Conservation (phyloP, 1,140 invertebrate genomes). For the Macrobrachium nipponense region DNA sequence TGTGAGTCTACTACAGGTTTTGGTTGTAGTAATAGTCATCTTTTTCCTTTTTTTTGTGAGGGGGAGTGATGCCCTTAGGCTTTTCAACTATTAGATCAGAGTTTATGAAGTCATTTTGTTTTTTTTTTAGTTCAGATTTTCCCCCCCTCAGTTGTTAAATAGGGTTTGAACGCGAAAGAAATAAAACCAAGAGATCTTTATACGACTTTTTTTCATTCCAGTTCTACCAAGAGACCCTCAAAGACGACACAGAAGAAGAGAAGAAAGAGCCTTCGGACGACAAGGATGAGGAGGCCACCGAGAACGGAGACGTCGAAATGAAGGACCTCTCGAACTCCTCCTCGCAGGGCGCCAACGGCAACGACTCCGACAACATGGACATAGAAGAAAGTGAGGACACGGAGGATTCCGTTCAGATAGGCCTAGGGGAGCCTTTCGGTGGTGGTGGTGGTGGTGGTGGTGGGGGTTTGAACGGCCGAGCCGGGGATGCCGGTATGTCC, state of each 20-base stretch:
- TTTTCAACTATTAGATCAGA: too few species aligned
- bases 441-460: slow-evolving; percentile 1
- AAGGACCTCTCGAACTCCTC: background rate
- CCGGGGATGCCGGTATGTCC: background rate
- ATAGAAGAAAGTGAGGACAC: slow-evolving; percentile 36
- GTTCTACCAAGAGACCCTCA: slow-evolving; percentile 45
- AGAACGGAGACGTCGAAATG: background rate
- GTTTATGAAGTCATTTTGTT: too few species aligned
- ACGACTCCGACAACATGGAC: slow-evolving; percentile 10
- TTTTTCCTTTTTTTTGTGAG: background rate
- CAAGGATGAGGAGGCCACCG: background rate
- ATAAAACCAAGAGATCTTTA: too few species aligned
- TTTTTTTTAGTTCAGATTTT: too few species aligned
- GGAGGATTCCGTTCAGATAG: background rate
- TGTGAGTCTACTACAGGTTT: slow-evolving; percentile 22
- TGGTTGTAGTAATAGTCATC: background rate
- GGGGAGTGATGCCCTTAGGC: too few species aligned
- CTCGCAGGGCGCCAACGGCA: background rate
- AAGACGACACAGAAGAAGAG: slow-evolving; percentile 21
- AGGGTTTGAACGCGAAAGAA: too few species aligned
- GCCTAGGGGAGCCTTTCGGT: slow-evolving; percentile 16
- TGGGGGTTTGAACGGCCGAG: background rate
- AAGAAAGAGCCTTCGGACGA: background rate
- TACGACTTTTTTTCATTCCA: background rate
- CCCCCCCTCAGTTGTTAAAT: too few species aligned